Evolutionary conservation across 2,888 invertebrate species (phyloP), one percentile per base, ranked within the genome.

Genomic region (Troides oblongomaculatus): DNA sequence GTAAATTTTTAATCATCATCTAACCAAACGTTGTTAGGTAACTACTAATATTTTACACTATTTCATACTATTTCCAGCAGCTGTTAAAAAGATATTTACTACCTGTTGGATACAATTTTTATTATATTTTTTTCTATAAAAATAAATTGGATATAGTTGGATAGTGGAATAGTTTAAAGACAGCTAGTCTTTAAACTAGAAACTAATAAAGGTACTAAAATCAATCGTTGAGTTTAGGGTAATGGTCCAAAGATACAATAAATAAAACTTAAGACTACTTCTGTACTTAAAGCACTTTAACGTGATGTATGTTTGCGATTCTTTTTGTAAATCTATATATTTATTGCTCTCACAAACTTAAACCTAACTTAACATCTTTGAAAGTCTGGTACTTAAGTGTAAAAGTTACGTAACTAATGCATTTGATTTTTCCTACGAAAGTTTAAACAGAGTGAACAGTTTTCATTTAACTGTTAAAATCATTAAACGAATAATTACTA

Each of bases 181-280:
- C 21, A 21, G 21, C 21, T 21, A 21, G 39, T 39, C 8, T 39
- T 39, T 39, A 39, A 39, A 39, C 39, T 39, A 39, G 17, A 39
- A 18, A 2, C 21, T 17, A 46, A 23, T 62, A 23, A 23, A 21
- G 23, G 8, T 25, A 7, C 23, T 85, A 79, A 83, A 87, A 87
- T 87, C 88, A 88, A 89, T 89, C 87, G 87, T 86, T 82, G 79
- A 82, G 79, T 82, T 81, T 84, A 81, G 84, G 84, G 81, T 88
- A 88, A 87, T 88, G 88, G 84, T 83, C 82, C 82, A 84, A 79
- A 81, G 74, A 80, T 81, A 82, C 86, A 86, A 88, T 89, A 90
- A 89, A 87, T 83, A 80, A 82, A 87, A 88, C 86, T 85, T 88
- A 88, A 85, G 88, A 82, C 82, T 81, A 81, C 87, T 87, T 85